Conservation (phyloP, 2,113 vertebrate species). For the Ciconia boyciana region DNA sequence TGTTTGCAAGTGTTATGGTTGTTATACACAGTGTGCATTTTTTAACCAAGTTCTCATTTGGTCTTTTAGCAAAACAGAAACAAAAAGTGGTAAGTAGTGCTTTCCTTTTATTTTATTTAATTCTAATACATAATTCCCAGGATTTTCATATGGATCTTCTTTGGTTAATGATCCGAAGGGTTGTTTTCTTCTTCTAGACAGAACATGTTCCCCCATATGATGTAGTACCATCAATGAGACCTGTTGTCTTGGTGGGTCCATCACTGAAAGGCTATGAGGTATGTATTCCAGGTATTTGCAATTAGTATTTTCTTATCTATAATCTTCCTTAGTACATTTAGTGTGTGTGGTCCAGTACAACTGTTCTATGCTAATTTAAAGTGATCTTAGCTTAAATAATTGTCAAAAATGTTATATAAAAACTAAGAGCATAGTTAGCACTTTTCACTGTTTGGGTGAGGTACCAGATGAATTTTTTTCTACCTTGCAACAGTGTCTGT, state of each 20-base stretch:
- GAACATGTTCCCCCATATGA: constrained; percentile 97
- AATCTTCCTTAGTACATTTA: background rate
- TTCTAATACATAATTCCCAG: background rate
- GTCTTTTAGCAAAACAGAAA: constrained; percentile 94
- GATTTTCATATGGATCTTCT: background rate
- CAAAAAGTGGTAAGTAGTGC: constrained; percentile 95
- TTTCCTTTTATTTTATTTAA: background rate
- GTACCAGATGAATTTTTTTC: background rate
- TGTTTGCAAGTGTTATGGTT: background rate
- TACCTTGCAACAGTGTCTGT: background rate
- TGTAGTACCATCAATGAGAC: constrained; percentile 97
- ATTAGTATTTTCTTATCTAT: background rate
- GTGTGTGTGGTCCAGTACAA: background rate
- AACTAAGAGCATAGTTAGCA: background rate
- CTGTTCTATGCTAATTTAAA: background rate
- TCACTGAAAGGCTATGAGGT: constrained; percentile 99
- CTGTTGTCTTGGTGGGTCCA: constrained; percentile 94
- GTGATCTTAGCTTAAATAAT: background rate
- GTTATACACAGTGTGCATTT: background rate
- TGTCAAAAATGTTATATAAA: background rate
- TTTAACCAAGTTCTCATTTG: constrained; percentile 71
- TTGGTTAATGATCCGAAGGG: background rate
- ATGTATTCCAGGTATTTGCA: background rate
- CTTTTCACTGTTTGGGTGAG: background rate
- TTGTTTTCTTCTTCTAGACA: constrained; percentile 75